Evolutionary conservation across 2,888 invertebrate genomes (phyloP), one percentile per base, ranked within the genome.

Genomic region (Molorchus minor): DNA sequence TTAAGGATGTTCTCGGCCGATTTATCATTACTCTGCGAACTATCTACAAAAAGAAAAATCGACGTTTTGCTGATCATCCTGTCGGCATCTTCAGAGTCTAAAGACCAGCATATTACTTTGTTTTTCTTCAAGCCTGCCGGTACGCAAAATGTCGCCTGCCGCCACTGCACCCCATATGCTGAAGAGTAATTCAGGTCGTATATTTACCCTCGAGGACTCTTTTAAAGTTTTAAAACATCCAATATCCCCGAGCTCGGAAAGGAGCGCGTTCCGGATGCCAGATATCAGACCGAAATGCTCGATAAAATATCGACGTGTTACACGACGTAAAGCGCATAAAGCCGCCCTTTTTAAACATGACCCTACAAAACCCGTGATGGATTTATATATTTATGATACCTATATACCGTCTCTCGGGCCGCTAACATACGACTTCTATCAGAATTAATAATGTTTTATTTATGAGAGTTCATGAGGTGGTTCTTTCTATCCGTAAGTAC

Each of bases 381-480:
- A 57, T 57, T 51, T 57, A 51, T 57, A 45, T 49, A 57, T 57
- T 51, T 57, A 57, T 51, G 44, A 57, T 57, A 57, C 51, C 44
- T 57, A 49, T n/a, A n/a, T 41, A 43, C 51, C 36, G 38, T 38
- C 51, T 57, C 20, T n/a, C n/a, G n/a, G 35, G 52, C 61, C n/a
- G n/a, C 41, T 46, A 55, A 58, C 61, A 55, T 51, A 47, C 58
- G 58, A 52, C 58, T 45, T 41, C 46, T 51, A 60, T 54, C 40
- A 51, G 57, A 55, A 61, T 61, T 58, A 58, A 61, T 61, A 54
- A 55, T 51, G 57, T 57, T 61, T 58, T 58, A 61, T 61, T 61
- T 58, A 61, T 56, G 61, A 58, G 61, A n/a, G n/a, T n/a, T n/a
- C n/a, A n/a, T n/a, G n/a, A n/a, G n/a, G n/a, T n/a, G n/a, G n/a